Base-by-base conservation (phyloP, 2,113 vertebrate genomes). In the Campylomormyrus numenius region DNA sequence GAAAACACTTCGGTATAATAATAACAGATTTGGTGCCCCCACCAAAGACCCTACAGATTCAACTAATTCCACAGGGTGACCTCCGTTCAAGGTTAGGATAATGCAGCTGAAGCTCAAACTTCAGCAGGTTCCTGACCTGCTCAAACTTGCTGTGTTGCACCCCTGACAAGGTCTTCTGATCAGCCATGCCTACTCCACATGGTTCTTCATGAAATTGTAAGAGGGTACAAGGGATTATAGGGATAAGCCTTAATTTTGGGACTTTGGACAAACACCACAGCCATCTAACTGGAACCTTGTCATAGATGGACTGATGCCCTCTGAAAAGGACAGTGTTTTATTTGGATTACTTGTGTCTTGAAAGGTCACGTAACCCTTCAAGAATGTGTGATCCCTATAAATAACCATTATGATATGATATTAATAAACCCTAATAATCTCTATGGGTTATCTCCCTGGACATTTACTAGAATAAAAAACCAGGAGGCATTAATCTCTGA, bases 401-500 rank as follows among this genome's bases (percentile, higher is more conserved):
- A 39, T 84, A 77, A 45, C 53, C 88, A 39, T 15, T 42, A 27
- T 83, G 15, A 87, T 42, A 27, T 83, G 15, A 87, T 53, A 42
- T 74, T 85, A 48, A 85, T 46, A 85, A 85, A 85, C 74, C 74
- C 74, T 80, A 80, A 80, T 80, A 80, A 80, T 80, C 74, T 42
- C 74, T 80, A 42, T 80, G 35, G 74, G 74, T 35, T 80, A 88
- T 48, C 2, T 9, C 52, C 77, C 52, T 27, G 39, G 50, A 50
- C 15, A 56, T 27, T 58, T n/a, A 85, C 24, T 27, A 42, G 77
- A 31, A 84, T 31, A 45, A 46, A 84, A 45, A 89, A 85, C 49
- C 52, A 53, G 77, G 50, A 49, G 35, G 77, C 35, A 56, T 50
- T 62, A 46, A 46, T 50, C 39, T 31, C 35, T 35, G 80, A 58